Base-by-base conservation (phyloP, 1,140 invertebrate genomes). In the Orius insidiosus region DNA sequence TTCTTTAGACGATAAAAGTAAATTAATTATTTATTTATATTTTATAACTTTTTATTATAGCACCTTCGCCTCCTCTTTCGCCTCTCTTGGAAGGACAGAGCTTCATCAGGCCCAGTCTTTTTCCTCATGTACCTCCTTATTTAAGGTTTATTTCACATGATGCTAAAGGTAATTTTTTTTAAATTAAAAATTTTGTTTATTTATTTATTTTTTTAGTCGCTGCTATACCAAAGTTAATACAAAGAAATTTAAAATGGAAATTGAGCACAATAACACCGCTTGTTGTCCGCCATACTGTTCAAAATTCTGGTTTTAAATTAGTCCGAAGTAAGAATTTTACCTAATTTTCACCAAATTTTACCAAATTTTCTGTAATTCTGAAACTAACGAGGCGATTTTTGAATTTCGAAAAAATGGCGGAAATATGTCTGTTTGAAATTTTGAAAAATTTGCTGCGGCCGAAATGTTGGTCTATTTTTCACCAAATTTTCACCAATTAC, bases 191-290 rank as follows among this genome's bases (percentile, higher is more conserved):
- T 24, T 24, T 3, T 51, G 60, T 42, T 45, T 10, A 15, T 32
- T 15, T 14, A 45, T 32, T 10, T 32, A 43, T 44, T 24, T 24
- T 24, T 24, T 24, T 24, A 24, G 24, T 24, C 7, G 24, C 24
- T 30, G 19, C 24, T 13, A 33, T 16, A 19, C 14, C 9, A 46
- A 37, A 24, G 11, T 24, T 13, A n/a, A 11, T 9, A 39, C 46
- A 19, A 40, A 47, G 32, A 13, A 36, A 8, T 43, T 35, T 95
- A 4, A 90, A 88, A 58, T 95, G 90, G 90, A 81, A 86, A 54
- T 65, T 92, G 39, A 92, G 84, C 48, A 80, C 79, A 0, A 92
- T 94, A 32, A 95, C 90, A 10, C 90, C 89, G 1, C 73, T 84
- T 53, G 73, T 94, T 14, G 84, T 95, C 19, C 75, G 85, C 56